Evolutionary conservation across 2,113 vertebrate genomes (phyloP).

Genomic region (Brachypteracias leptosomus): DNA sequence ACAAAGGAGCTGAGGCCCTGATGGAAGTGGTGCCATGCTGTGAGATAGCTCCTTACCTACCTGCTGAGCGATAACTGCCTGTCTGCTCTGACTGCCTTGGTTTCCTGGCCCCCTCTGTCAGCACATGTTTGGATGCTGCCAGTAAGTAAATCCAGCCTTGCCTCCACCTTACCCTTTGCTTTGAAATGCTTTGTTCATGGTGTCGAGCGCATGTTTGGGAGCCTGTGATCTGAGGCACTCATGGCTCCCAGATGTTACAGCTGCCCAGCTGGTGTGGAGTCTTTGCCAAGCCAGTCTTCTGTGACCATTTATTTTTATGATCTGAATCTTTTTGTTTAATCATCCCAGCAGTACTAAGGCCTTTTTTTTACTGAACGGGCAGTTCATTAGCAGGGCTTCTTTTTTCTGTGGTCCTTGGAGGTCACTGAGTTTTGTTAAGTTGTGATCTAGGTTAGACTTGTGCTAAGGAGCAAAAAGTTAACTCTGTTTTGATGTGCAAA

Average conservation of each 20-base stretch:
- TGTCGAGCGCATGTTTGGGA: neutral
- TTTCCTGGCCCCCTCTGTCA: neutral
- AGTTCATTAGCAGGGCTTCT: neutral
- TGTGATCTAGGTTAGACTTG: neutral
- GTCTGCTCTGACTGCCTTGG: neutral
- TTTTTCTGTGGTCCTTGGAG: neutral
- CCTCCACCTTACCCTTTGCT: neutral
- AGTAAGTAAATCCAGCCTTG: neutral
- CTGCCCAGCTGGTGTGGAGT: neutral
- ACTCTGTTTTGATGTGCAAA: neutral
- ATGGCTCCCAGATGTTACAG: slow-evolving; percentile 29
- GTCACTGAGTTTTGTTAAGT: neutral
- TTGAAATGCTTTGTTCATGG: neutral
- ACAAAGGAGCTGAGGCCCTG: neutral
- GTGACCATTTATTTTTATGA: slow-evolving; percentile 31
- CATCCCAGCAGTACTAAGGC: neutral
- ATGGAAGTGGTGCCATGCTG: neutral
- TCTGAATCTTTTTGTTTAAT: neutral
- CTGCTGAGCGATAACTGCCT: neutral
- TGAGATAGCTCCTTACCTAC: neutral
- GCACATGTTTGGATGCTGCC: neutral
- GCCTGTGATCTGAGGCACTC: neutral
- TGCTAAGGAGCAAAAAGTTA: neutral
- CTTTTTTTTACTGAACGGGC: neutral
- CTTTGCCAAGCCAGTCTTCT: neutral